Evolutionary conservation across 2,113 vertebrate species (phyloP).

Genomic region (Noturus placidus): DNA sequence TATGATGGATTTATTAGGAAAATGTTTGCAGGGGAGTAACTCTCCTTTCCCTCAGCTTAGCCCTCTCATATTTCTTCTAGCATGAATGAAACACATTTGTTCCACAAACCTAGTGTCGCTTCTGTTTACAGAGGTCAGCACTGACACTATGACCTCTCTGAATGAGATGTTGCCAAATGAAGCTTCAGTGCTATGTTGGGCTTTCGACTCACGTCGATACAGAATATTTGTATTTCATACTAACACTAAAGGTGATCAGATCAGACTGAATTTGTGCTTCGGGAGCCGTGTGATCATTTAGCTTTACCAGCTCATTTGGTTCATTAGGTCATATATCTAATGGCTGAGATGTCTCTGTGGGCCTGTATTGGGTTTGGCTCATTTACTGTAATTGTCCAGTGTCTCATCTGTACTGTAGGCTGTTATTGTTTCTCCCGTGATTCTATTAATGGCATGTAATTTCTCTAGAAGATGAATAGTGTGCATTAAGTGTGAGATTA

Average conservation of each 20-base stretch:
- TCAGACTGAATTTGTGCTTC: background rate
- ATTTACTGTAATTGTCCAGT: background rate
- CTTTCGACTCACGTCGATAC: background rate
- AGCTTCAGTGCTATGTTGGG: background rate
- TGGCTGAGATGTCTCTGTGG: background rate
- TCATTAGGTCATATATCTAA: background rate
- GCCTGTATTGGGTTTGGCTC: background rate
- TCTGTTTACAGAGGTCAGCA: background rate
- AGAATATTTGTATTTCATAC: background rate
- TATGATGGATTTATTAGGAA: background rate
- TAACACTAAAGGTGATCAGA: background rate
- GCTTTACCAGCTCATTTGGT: background rate
- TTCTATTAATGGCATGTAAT: background rate
- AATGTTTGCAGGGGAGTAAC: background rate
- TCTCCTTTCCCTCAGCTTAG: background rate
- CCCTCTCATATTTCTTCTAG: background rate
- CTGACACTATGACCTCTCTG: background rate
- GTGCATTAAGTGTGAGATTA: background rate
- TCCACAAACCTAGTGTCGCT: background rate
- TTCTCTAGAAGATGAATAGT: background rate
- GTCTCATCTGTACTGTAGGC: background rate
- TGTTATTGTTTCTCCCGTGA: background rate
- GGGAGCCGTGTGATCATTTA: background rate
- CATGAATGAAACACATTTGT: background rate
- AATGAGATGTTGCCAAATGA: slow-evolving; percentile 1